Evolutionary conservation across 2,113 vertebrate genomes (phyloP).

Genomic region (Haemorhous mexicanus): DNA sequence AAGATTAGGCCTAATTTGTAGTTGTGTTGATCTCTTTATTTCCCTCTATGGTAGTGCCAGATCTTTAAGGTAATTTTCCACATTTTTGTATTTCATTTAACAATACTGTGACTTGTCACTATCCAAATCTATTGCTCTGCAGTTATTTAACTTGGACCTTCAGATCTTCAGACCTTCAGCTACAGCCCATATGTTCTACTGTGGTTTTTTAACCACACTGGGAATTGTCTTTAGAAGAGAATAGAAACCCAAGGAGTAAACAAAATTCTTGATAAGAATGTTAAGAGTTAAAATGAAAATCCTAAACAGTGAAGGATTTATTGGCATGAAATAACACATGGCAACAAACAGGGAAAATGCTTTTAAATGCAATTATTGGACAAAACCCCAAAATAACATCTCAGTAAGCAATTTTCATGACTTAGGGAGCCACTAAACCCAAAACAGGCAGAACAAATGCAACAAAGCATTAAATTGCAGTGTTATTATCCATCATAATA

Average conservation of each 20-base stretch:
- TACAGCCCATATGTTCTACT: background rate
- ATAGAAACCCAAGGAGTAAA: background rate
- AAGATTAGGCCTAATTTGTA: accelerated
- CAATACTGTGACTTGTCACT: background rate
- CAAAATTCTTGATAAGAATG: background rate
- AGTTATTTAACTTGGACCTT: background rate
- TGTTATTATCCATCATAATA: background rate
- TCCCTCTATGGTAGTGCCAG: background rate
- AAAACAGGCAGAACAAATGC: background rate
- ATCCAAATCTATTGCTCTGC: background rate
- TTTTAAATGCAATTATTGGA: background rate
- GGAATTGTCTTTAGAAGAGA: background rate
- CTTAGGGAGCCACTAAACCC: background rate
- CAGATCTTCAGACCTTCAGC: background rate
- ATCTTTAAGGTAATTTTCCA: background rate
- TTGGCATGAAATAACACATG: background rate
- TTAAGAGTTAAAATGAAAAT: background rate
- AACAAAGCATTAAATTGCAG: background rate
- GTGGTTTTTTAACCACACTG: background rate
- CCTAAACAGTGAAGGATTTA: background rate
- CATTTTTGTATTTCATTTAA: background rate
- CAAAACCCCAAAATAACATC: background rate
- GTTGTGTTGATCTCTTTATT: background rate
- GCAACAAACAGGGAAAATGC: background rate
- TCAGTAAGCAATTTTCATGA: background rate